Evolutionary conservation across 2,797 vertebrate genomes (phyloP).

Genomic region (Diplodus puntazzo): DNA sequence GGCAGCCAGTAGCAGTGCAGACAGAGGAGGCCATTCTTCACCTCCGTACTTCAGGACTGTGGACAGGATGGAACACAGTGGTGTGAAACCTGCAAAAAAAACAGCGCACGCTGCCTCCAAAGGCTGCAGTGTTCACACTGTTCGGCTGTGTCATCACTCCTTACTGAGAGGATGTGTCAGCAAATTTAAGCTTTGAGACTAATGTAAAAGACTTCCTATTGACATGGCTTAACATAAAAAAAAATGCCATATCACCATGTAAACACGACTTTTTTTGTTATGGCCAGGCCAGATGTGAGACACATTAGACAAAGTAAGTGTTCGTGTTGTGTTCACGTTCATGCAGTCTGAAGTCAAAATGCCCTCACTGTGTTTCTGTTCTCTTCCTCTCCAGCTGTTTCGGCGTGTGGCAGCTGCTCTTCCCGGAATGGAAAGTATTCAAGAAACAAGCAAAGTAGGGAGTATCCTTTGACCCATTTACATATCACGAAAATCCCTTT

Average conservation of each 20-base stretch:
- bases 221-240: not conserved
- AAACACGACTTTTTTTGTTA: not conserved
- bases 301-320: not conserved
- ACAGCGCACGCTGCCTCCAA: slow-evolving; percentile 38
- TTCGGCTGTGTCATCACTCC: slow-evolving; percentile 40
- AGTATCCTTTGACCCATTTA: slow-evolving; percentile 90
- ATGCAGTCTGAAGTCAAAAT: not conserved
- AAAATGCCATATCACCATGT: not conserved
- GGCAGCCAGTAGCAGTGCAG: slow-evolving; percentile 33
- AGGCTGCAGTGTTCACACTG: slow-evolving; percentile 48
- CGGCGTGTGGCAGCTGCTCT: slow-evolving; percentile 93
- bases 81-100: slow-evolving; percentile 42
- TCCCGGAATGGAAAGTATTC: slow-evolving; percentile 94
- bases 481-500: slow-evolving; percentile 11
- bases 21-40: slow-evolving; percentile 66
- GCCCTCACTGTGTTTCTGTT: slow-evolving; percentile 21
- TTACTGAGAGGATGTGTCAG: slow-evolving; percentile 22
- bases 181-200: slow-evolving; percentile 3
- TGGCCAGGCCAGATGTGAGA: not conserved
- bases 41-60: slow-evolving; percentile 22
- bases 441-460: slow-evolving; percentile 94
- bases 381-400: slow-evolving; percentile 86
- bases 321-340: slow-evolving; percentile 1
- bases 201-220: too few relatives aligned
- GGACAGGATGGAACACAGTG: slow-evolving; percentile 29